Evolutionary conservation across 2,888 invertebrate species (phyloP), one percentile per base, ranked within the genome.

Genomic region (Leptopterna dolabrata): DNA sequence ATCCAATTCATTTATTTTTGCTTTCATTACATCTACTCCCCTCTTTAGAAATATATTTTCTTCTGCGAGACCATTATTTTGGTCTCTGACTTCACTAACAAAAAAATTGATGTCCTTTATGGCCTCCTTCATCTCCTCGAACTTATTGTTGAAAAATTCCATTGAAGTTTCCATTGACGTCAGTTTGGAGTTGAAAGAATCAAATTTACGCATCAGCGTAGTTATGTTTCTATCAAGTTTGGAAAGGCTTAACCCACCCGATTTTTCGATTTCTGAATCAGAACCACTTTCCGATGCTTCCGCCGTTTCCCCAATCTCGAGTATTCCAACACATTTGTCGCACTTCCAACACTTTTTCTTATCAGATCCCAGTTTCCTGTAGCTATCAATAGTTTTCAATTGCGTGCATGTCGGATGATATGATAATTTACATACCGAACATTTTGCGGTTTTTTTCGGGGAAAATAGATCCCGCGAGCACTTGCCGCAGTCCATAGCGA

Each of bases 141-240:
- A 73, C 27, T 73, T 73, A 2, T 29, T 13, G 73, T 73, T 73
- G 73, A 73, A 73, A 19, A 73, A 73, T n/a, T 73, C 36, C 73
- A 73, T 73, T 29, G 73, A 73, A 13, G 71, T 71, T 71, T 71
- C 71, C 27, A 71, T 71, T 16, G 11, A 3, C 29, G 27, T 73
- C 2, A 73, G 73, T 36, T 73, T 36, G 1, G 13, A 3, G 7
- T 13, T 29, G 1, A 73, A 36, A 13, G 73, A 11, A 30, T 73
- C 73, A 29, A 71, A 29, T n/a, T 71, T 71, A 4, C 11, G 27
- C 4, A 71, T 30, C 1, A 71, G 71, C 7, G 29, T 29, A 29
- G 27, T 36, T 3, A 71, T 71, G n/a, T 82, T 30, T 11, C 55
- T 82, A 29, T 82, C 27, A 55, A 43, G n/a, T 36, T 9, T 45